Percentiles rank a stretch among this genome's conserved stretches.
phyloP scores from a whole-genome alignment of 2,797 vertebrate genomes.

The Buphagus erythrorhynchus region DNA sequence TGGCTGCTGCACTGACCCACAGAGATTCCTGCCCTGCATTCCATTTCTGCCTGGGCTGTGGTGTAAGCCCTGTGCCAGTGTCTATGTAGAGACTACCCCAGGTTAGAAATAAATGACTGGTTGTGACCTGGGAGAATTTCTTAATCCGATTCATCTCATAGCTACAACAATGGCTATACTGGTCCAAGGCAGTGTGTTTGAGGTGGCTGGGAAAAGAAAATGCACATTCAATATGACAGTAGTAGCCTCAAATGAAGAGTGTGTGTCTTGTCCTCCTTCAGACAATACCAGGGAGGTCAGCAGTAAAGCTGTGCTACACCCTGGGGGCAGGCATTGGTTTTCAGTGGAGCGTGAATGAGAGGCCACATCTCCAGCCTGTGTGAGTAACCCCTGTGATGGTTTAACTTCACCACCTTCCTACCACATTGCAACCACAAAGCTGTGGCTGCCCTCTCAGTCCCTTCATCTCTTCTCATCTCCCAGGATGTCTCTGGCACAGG shows the following conservation, averaged over 20 bases:
- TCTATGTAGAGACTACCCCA: background rate
- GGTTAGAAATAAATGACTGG: background rate
- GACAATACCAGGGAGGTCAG: background rate
- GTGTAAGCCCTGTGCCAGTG: rapidly evolving
- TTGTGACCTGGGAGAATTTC: background rate
- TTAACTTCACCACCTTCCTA: background rate
- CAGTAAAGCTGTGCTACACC: background rate
- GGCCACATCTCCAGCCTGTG: background rate
- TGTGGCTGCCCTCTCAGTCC: background rate
- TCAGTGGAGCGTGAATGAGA: background rate
- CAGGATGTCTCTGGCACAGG: background rate
- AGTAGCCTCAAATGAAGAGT: background rate
- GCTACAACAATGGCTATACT: background rate
- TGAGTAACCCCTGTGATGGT: background rate
- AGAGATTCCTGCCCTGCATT: background rate
- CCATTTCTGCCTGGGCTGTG: background rate
- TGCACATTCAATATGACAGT: background rate
- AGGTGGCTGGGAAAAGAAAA: background rate
- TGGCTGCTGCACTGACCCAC: background rate
- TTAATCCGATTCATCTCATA: background rate
- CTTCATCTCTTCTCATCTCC: background rate
- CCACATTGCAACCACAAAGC: background rate
- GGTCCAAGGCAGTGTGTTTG: background rate
- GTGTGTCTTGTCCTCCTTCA: background rate
- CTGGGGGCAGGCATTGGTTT: background rate